Evolutionary conservation across 2,797 vertebrate genomes (phyloP).

Genomic region (Limosa lapponica): DNA sequence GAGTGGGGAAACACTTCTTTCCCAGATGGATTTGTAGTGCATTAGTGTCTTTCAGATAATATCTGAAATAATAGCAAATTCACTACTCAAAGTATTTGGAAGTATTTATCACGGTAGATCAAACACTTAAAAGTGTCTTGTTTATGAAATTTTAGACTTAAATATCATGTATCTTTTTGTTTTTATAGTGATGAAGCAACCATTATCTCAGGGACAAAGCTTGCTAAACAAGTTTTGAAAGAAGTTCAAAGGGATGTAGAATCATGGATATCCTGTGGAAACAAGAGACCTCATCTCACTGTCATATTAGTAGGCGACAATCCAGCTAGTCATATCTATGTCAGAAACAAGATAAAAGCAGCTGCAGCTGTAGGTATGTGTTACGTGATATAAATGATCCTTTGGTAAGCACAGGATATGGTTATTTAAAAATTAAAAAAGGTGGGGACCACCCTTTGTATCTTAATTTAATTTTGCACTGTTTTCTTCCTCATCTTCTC

Average conservation of each 20-base stretch:
- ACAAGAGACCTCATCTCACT: conserved; percentile 90
- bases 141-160: background rate
- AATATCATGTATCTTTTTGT: background rate
- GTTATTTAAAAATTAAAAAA: background rate
- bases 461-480: background rate
- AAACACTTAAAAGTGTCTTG: background rate
- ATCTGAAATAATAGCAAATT: background rate
- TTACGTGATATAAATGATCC: background rate
- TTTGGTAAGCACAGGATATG: background rate
- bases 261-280: conserved; percentile 84
- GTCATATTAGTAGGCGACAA: conserved; percentile 91
- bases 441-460: accelerated
- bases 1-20: background rate
- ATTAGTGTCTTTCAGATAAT: background rate
- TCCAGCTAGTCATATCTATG: conserved; percentile 90
- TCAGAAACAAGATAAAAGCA: conserved; percentile 90
- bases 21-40: accelerated
- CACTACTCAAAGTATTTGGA: background rate
- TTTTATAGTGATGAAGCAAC: conserved; percentile 81
- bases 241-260: conserved; percentile 88
- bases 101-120: background rate
- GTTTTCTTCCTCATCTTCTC: background rate
- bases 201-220: conserved; percentile 88
- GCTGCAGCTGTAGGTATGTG: conserved; percentile 87
- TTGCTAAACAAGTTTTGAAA: conserved; percentile 88